Evolutionary conservation across 2,113 vertebrate genomes (phyloP), one percentile per base, ranked within the genome.

Genomic region (Kryptolebias marmoratus): DNA sequence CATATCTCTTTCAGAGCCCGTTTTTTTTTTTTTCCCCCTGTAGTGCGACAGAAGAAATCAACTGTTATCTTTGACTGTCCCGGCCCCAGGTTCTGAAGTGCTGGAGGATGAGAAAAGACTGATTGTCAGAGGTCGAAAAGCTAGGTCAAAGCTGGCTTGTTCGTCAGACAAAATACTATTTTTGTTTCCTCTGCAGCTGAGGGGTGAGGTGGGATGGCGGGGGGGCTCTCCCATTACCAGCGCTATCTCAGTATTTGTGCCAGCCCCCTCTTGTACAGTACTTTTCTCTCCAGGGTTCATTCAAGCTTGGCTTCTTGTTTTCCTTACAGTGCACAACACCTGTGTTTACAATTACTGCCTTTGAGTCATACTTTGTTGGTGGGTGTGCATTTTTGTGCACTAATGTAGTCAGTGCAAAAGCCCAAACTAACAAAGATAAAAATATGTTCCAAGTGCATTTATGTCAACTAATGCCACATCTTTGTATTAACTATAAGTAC

Each of bases 71-170:
- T 75, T 82, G 88, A 82, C 88, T 89, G 81, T 85, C 87, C 85
- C 70, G 49, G 78, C 68, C 62, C 68, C 9, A 13, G 81, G 75
- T 77, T 73, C 89, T 94, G 95, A 96, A 96, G 94, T 91, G 93
- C 91, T 91, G 95, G 95, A 96, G 93, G 92, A 93, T 91, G 90
- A 93, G 92, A 91, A 95, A 92, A 95, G 96, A 96, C 96, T 96
- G 95, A 97, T 98, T 95, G 95, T 94, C 95, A 96, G 95, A 95
- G 96, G 96, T 99, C 95, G 95, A 95, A 94, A 96, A 95, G 94
- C 93, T 94, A 96, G 97, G 97, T 97, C 96, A 96, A 93, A 93
- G 90, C 91, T 89, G 3, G 67, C 95, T 96, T 94, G 94, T 96
- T 96, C 91, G 71, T 96, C 95, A 97, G 94, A 94, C 95, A 93